Percentiles rank a stretch among this genome's conserved stretches.
Conservation (phyloP, 2,888 invertebrate genomes). For the Melinaea menophilus region DNA sequence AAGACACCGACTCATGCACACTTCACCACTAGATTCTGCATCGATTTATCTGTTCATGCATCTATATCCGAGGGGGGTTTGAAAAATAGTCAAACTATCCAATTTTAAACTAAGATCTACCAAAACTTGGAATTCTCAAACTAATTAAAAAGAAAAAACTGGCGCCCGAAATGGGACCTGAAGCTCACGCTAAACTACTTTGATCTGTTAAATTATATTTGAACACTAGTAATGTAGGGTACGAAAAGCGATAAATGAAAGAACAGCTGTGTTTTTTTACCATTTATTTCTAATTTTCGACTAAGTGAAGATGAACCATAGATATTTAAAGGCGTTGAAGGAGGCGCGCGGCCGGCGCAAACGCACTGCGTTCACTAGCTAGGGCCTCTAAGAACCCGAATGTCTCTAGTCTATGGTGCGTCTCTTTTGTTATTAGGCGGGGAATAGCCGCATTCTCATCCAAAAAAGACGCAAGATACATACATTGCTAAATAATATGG, state of each 20-base stretch:
- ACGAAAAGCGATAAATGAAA: conserved; percentile 74
- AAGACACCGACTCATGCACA: conserved; percentile 56
- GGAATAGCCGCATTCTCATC: conserved; percentile 22
- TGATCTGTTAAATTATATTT: conserved; percentile 44
- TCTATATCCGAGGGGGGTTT: conserved; percentile 51
- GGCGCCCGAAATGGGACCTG: conserved; percentile 58
- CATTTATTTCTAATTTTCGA: conserved; percentile 71
- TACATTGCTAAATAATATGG: conserved; percentile 44
- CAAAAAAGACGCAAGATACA: conserved; percentile 53
- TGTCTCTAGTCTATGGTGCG: conserved; percentile 27
- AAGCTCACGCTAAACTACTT: conserved; percentile 59
- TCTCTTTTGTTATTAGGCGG: conserved; percentile 25
- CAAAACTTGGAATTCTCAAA: conserved; percentile 41
- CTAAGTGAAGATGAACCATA: conserved; percentile 76
- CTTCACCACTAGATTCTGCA: conserved; percentile 52
- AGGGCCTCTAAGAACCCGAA: conserved; percentile 29
- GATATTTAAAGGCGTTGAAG: conserved; percentile 58
- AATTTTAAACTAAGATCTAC: conserved; percentile 38
- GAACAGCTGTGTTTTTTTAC: conserved; percentile 72
- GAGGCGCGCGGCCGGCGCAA: conserved; percentile 67
- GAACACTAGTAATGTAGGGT: conserved; percentile 54
- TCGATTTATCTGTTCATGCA: conserved; percentile 57
- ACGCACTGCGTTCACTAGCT: conserved; percentile 48
- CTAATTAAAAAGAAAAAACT: conserved; percentile 38
- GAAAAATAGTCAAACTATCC: conserved; percentile 35